These are phyloP conservation scores for Chamaea fasciata DNA, from an alignment of 2,113 vertebrate species.

Conservation along the genomic window DNA sequence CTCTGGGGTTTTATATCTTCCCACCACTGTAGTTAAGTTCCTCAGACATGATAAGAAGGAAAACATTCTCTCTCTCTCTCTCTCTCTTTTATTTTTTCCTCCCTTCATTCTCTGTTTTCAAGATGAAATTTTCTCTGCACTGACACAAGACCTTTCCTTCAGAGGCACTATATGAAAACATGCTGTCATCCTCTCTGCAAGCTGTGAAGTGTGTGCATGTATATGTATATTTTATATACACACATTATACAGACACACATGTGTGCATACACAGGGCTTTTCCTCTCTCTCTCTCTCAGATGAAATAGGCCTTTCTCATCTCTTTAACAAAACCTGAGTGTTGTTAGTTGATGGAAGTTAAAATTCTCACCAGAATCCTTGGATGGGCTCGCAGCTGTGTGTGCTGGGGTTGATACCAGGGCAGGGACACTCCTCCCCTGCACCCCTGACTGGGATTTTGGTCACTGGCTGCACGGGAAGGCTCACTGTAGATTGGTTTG, in stretches of 20 bases:
- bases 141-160: background rate
- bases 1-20: slow-evolving; percentile 4
- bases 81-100: background rate
- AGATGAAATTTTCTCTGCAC: background rate
- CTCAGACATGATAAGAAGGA: background rate
- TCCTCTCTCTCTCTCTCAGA: too few relatives aligned
- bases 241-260: background rate
- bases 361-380: background rate
- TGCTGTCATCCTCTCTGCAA: background rate
- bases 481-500: too few relatives aligned
- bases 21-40: background rate
- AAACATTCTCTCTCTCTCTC: background rate
- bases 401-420: background rate
- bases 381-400: background rate
- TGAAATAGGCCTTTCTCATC: background rate
- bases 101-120: background rate
- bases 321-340: background rate
- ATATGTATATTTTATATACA: background rate
- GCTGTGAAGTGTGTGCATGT: background rate
- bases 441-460: background rate
- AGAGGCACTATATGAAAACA: background rate
- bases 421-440: background rate
- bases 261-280: background rate
- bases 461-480: fast-evolving
- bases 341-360: background rate